These are phyloP conservation scores for Holacanthella duospinosa DNA, from an alignment of 2,888 invertebrate species.

Conservation along the genomic window DNA sequence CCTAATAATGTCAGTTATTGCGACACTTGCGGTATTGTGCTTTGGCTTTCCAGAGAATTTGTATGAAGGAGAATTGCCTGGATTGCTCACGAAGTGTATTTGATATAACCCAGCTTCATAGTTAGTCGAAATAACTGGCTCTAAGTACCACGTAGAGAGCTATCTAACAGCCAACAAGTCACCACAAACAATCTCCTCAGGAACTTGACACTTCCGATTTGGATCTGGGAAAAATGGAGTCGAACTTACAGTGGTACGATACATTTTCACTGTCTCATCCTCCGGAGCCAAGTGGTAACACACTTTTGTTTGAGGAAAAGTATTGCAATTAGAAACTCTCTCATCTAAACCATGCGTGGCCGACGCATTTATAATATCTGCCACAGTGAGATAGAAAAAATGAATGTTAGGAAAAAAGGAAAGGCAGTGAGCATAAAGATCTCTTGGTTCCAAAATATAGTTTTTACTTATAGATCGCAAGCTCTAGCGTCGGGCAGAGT, in stretches of 20 bases:
- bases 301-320: background rate
- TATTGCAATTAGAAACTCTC: background rate
- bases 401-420: background rate
- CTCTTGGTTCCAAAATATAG: background rate
- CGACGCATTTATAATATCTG: background rate
- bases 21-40: background rate
- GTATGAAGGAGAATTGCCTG: background rate
- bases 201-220: background rate
- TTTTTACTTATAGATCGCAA: background rate
- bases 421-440: background rate
- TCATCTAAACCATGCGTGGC: background rate
- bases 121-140: background rate
- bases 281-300: background rate
- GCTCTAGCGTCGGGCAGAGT: background rate
- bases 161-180: background rate
- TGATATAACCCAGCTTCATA: background rate
- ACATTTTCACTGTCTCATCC: background rate
- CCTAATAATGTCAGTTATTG: background rate
- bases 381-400: background rate
- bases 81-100: background rate
- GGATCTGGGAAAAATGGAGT: background rate
- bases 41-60: background rate
- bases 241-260: background rate
- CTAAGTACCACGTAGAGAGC: too few species aligned
- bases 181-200: background rate